Evolutionary conservation across 2,888 invertebrate genomes (phyloP).

Genomic region (Papilio gigon): DNA sequence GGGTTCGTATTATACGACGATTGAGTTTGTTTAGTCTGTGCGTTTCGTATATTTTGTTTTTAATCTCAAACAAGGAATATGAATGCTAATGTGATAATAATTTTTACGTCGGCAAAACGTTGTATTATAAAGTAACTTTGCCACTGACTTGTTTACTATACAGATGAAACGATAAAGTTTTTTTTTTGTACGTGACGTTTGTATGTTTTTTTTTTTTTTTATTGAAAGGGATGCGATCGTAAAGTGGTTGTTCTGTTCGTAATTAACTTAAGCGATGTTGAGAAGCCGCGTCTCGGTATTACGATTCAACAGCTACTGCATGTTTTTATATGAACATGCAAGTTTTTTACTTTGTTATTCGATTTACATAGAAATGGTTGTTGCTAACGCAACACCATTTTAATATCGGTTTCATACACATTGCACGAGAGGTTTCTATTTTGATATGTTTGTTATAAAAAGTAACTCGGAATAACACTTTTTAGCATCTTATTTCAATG

Average conservation of each 20-base stretch:
- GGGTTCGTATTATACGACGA: constrained; percentile 45
- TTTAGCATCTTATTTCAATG: too few relatives aligned
- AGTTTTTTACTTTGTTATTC: constrained; percentile 29
- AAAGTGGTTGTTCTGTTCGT: constrained; percentile 36
- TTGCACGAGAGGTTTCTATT: background rate
- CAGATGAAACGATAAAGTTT: constrained; percentile 32
- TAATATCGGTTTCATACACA: constrained; percentile 1
- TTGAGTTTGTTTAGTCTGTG: constrained; percentile 44
- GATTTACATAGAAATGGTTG: constrained; percentile 34
- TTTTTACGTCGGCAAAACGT: constrained; percentile 25
- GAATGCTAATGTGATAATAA: constrained; percentile 34
- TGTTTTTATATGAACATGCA: constrained; percentile 32
- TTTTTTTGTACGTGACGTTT: constrained; percentile 36
- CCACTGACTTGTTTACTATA: constrained; percentile 32
- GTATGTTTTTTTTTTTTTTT: constrained; percentile 33
- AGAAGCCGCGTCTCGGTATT: constrained; percentile 22
- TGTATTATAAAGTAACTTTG: constrained; percentile 36
- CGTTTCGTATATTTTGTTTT: constrained; percentile 38
- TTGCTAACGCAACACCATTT: constrained; percentile 13
- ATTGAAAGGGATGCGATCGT: constrained; percentile 39
- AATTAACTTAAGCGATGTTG: constrained; percentile 35
- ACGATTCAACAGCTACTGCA: constrained; percentile 23
- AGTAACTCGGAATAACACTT: background rate
- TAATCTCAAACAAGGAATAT: constrained; percentile 28
- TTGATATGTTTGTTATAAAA: background rate